Evolutionary conservation across 2,797 vertebrate species (phyloP), one percentile per base, ranked within the genome.

Genomic region (Peromyscus nudipes): DNA sequence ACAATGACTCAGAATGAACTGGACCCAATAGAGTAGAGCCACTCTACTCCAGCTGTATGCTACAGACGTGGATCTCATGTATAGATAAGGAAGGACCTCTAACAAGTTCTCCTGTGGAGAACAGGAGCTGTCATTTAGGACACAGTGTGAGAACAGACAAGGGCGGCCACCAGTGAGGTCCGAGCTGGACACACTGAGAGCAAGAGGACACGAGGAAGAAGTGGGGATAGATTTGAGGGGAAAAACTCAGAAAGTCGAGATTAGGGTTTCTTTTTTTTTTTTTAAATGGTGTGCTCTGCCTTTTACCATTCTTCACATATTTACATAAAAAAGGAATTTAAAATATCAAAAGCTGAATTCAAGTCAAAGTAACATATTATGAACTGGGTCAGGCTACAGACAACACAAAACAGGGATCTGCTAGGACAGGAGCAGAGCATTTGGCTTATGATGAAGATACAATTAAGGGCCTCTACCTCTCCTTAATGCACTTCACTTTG

Each of bases 351-450:
- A 87, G 29, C 31, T 91, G 65, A 87, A 82, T 73, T 23, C 27
- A 91, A 95, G 80, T 76, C 57, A 89, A 95, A 96, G 71, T 81
- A 85, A 49, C 55, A 93, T 16, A 67, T 43, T 37, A 76, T 49
- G 13, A 97, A 43, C 57, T 84, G 64, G 69, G 92, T 92, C 57
- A 84, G 37, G 31, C 93, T 23, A 49, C 34, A 90, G 73, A 55
- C 11, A 62, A 9, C n/a, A 96, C 31, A 90, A 71, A 77, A 37
- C 27, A 87, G 34, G 62, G 89, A 69, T 60, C 40, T 27, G 67
- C 29, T 69, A 69, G 37, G 64, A 27, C 8, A 29, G 19, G 31
- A 83, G 31, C 82, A 6, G 23, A 69, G 37, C 49, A 34, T 49
- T 60, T 92, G 89, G 60, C 77, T 92, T 79, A 86, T 11, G 64